Evolutionary conservation across 2,797 vertebrate genomes (phyloP).

Genomic region (Enteromius fasciolatus): DNA sequence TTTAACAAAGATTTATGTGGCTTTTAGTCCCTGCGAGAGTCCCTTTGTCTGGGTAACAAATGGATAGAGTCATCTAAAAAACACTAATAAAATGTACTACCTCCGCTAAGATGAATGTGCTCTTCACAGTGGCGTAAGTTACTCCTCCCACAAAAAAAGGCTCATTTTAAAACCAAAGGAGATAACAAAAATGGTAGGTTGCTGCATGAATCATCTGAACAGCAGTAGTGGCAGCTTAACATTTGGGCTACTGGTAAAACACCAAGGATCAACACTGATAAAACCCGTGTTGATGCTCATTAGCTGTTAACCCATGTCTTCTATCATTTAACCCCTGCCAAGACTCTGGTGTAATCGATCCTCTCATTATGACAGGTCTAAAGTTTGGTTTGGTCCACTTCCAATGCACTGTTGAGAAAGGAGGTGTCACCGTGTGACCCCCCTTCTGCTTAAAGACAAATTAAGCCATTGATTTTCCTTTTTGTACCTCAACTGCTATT

Average conservation of each 20-base stretch:
- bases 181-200: background rate
- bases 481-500: conserved; percentile 69
- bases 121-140: background rate
- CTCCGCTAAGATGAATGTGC: background rate
- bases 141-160: background rate
- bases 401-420: conserved; percentile 19
- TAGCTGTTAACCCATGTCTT: conserved; percentile 32
- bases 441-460: conserved; percentile 64
- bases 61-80: conserved; percentile 16
- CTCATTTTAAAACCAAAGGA: background rate
- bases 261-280: background rate
- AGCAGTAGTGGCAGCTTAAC: background rate
- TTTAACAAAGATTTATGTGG: conserved; percentile 24
- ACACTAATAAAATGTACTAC: conserved; percentile 15
- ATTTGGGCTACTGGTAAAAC: background rate
- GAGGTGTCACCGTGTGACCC: conserved; percentile 45
- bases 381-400: background rate
- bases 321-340: conserved; percentile 11
- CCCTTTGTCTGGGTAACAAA: conserved; percentile 22
- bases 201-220: background rate
- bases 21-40: background rate
- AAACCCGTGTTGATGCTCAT: background rate
- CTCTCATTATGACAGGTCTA: conserved; percentile 37
- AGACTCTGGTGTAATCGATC: conserved; percentile 31
- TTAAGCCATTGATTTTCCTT: conserved; percentile 69